These are phyloP conservation scores for Cydia fagiglandana DNA, from an alignment of 1,140 invertebrate genomes.

Conservation along the genomic window DNA sequence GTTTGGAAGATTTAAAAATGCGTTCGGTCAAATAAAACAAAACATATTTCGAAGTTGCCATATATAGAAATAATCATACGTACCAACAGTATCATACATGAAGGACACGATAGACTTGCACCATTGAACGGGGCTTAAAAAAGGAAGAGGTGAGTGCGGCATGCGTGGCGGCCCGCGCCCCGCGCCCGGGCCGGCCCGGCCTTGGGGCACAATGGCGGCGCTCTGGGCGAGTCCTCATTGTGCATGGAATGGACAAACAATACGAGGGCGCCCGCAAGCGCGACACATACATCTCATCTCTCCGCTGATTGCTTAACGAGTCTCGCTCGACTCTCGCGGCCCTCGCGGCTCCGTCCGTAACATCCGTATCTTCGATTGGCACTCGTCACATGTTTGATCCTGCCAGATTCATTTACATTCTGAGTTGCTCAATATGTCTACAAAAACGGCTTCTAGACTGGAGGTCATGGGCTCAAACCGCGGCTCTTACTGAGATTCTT, in stretches of 20 bases:
- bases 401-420: background rate
- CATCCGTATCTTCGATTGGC: no score
- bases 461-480: no score
- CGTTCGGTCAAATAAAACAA: no score
- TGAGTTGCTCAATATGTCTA: no score
- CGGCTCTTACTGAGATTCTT: no score
- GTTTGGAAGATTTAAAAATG: no score
- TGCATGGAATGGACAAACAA: constrained; percentile 7
- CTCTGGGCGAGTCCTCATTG: constrained; percentile 1
- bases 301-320: constrained; percentile 5
- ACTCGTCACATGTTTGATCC: no score
- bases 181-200: no score
- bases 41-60: no score
- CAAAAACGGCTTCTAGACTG: no score
- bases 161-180: background rate
- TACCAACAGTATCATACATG: background rate
- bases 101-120: background rate
- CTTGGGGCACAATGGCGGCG: constrained; percentile 3
- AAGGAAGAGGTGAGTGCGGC: background rate
- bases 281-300: background rate
- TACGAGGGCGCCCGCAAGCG: background rate
- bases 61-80: no score
- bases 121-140: background rate
- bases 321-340: no score
- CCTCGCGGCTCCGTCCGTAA: background rate